These are phyloP conservation scores for Entosphenus tridentatus DNA, from an alignment of 2,113 vertebrate genomes.

Conservation along the genomic window DNA sequence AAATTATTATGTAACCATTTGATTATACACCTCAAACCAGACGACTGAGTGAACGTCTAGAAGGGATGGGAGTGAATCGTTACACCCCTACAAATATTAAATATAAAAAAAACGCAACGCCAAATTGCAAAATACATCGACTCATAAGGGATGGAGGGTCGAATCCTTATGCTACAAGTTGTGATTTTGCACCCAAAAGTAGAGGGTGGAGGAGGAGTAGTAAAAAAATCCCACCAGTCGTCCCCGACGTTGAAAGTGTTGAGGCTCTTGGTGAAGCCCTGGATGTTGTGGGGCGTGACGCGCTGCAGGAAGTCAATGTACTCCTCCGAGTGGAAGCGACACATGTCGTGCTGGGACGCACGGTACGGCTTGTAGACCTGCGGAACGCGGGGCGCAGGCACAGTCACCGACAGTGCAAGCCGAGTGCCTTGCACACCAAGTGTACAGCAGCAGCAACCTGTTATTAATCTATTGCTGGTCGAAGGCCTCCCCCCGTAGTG, in stretches of 20 bases:
- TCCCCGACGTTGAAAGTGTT: constrained; percentile 93
- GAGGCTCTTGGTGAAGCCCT: constrained; percentile 96
- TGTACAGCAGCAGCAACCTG: background rate
- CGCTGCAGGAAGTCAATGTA: constrained; percentile 97
- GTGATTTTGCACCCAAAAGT: too few relatives aligned
- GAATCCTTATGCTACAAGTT: too few relatives aligned
- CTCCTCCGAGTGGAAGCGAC: constrained; percentile 89
- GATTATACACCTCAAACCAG: too few relatives aligned
- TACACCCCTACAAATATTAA: too few relatives aligned
- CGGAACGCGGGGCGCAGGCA: too few relatives aligned
- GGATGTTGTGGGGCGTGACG: constrained; percentile 96
- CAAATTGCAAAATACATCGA: too few relatives aligned
- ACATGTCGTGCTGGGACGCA: constrained; percentile 97
- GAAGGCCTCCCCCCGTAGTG: background rate
- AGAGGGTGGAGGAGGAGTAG: background rate
- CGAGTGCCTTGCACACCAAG: background rate
- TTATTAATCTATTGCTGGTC: too few relatives aligned
- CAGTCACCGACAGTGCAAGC: background rate
- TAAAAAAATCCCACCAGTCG: constrained; percentile 48
- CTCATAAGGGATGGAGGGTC: too few relatives aligned
- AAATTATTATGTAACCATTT: too few relatives aligned
- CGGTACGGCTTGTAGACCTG: constrained; percentile 96
- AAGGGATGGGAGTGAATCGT: too few relatives aligned
- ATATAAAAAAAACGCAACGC: too few relatives aligned
- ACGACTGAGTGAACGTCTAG: too few relatives aligned